A percentile compares a stretch with the other conserved stretches of the same genome.
Evolutionary conservation across 2,113 vertebrate species (phyloP).

Genomic region (Paralichthys olivaceus): DNA sequence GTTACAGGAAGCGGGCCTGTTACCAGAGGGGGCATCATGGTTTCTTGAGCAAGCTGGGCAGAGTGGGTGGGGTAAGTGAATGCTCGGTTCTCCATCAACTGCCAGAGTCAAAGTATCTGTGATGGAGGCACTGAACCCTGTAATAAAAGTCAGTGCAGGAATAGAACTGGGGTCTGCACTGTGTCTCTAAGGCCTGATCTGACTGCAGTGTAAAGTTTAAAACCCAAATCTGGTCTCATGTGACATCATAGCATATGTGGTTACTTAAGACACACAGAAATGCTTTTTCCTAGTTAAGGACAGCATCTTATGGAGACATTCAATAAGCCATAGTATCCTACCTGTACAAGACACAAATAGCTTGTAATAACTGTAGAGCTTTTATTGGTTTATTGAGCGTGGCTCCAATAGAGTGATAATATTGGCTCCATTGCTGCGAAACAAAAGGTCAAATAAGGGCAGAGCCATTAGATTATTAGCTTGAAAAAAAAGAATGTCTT

Average conservation of each 20-base stretch:
- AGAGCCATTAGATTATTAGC: background rate
- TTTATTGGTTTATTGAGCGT: background rate
- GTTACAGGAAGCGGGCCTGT: conserved; percentile 50
- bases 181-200: conserved; percentile 14
- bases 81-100: conserved; percentile 39
- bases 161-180: conserved; percentile 28
- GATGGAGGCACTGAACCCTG: conserved; percentile 52
- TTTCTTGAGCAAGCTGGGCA: conserved; percentile 31
- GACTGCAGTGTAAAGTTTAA: conserved; percentile 9
- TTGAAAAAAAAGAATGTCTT: background rate
- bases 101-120: conserved; percentile 42
- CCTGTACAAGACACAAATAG: background rate
- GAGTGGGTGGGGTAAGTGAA: conserved; percentile 30
- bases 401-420: background rate
- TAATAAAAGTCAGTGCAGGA: conserved; percentile 32
- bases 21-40: conserved; percentile 38
- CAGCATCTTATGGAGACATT: background rate
- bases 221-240: background rate
- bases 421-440: background rate
- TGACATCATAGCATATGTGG: background rate
- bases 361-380: background rate
- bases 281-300: background rate
- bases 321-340: background rate
- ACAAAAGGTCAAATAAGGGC: conserved; percentile 6
- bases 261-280: background rate